phyloP scores from a whole-genome alignment of 1,140 invertebrate genomes.

The Cotesia typhae region DNA sequence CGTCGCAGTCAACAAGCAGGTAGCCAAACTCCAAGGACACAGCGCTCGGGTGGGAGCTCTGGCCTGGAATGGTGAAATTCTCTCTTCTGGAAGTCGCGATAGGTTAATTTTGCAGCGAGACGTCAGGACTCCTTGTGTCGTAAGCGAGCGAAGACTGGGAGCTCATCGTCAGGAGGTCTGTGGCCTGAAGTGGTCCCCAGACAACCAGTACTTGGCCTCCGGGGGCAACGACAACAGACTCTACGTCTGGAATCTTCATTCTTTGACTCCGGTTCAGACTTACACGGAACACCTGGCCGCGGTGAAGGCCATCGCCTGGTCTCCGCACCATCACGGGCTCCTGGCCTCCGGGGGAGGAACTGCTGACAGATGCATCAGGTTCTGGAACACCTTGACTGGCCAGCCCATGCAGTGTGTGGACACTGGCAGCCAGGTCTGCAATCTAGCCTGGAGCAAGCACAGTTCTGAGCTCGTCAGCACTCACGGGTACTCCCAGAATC shows the following conservation, averaged over 20 bases:
- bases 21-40: conserved; percentile 90
- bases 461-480: conserved; percentile 98
- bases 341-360: conserved; percentile 98
- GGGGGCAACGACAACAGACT: conserved; percentile 99
- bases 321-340: conserved; percentile 97
- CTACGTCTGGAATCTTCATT: conserved; percentile 97
- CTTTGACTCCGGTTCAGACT: conserved; percentile 88
- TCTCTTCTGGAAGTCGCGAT: conserved; percentile 96
- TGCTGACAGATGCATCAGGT: conserved; percentile 96
- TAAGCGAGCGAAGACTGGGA: conserved; percentile 80
- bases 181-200: conserved; percentile 99
- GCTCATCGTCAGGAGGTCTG: conserved; percentile 98
- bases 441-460: conserved; percentile 99
- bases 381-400: conserved; percentile 99
- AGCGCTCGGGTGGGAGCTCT: conserved; percentile 92
- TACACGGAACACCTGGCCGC: conserved; percentile 98
- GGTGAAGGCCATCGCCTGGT: conserved; percentile 99
- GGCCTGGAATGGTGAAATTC: conserved; percentile 97
- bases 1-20: conserved; percentile 93
- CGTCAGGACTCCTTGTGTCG: conserved; percentile 84
- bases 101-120: conserved; percentile 94
- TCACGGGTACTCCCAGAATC: conserved; percentile 99
- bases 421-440: conserved; percentile 98
- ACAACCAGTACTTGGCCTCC: conserved; percentile 97
- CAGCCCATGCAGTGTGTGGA: conserved; percentile 99